A percentile compares a stretch with the other conserved stretches of the same genome.
phyloP scores from a whole-genome alignment of 1,140 invertebrate genomes.

The Dinothrombium tinctorium region DNA sequence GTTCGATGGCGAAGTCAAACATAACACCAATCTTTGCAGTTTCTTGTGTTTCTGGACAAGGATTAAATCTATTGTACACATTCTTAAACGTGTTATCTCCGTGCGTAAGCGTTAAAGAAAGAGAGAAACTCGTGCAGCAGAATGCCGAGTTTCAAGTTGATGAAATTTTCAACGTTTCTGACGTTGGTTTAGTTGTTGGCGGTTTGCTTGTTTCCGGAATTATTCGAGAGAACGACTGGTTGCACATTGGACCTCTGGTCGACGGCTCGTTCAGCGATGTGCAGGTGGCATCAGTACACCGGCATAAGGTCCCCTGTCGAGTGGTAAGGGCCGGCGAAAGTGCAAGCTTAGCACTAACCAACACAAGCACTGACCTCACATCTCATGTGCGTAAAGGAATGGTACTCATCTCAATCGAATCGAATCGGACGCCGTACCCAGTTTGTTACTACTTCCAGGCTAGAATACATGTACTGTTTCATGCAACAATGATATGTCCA shows the following conservation, averaged over 20 bases:
- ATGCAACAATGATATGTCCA: conserved; percentile 50
- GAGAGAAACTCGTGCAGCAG: conserved; percentile 39
- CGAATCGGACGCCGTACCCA: background rate
- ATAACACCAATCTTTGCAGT: conserved; percentile 70
- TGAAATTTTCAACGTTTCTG: conserved; percentile 61
- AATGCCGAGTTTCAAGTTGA: conserved; percentile 38
- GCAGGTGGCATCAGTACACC: conserved; percentile 54
- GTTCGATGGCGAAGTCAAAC: conserved; percentile 33
- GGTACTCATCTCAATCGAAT: conserved; percentile 23
- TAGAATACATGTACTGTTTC: conserved; percentile 56
- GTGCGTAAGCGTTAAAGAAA: conserved; percentile 36
- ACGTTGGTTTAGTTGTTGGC: conserved; percentile 45
- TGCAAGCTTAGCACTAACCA: conserved; percentile 51
- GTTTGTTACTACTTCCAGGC: conserved; percentile 30
- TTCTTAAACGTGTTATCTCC: conserved; percentile 51
- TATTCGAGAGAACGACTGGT: conserved; percentile 50
- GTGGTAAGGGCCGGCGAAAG: conserved; percentile 68
- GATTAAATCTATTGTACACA: conserved; percentile 47
- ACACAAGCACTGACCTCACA: background rate
- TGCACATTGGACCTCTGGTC: conserved; percentile 51
- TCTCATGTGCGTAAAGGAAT: conserved; percentile 46
- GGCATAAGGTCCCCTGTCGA: conserved; percentile 68
- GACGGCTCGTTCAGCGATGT: conserved; percentile 55
- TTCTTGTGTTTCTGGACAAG: conserved; percentile 78
- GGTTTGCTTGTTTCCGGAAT: conserved; percentile 57